A percentile compares a stretch with the other conserved stretches of the same genome.
These are phyloP conservation scores for Lepus oiostolus DNA, from an alignment of 2,797 vertebrate species.

Conservation along the genomic window DNA sequence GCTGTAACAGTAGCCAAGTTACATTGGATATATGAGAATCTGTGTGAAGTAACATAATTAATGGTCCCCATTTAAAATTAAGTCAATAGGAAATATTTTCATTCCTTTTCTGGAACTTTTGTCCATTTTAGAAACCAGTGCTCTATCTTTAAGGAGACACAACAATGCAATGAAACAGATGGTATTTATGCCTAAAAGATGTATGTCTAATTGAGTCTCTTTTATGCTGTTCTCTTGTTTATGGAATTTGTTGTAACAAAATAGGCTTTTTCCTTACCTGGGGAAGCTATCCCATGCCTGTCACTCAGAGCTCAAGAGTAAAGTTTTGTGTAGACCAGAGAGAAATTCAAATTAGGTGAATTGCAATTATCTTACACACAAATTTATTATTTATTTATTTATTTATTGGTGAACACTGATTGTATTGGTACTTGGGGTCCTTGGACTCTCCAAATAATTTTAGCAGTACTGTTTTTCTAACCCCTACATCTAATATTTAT, in stretches of 20 bases:
- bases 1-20: slow-evolving; percentile 85
- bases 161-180: slow-evolving; percentile 46
- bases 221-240: slow-evolving; percentile 59
- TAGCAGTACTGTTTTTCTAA: slow-evolving; percentile 57
- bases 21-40: slow-evolving; percentile 85
- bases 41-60: slow-evolving; percentile 54
- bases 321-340: slow-evolving; percentile 45
- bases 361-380: slow-evolving; percentile 35
- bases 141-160: slow-evolving; percentile 58
- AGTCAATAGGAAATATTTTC: slow-evolving; percentile 46
- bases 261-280: slow-evolving; percentile 34
- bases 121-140: slow-evolving; percentile 41
- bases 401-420: slow-evolving; percentile 23
- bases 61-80: slow-evolving; percentile 55
- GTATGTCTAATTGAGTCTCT: slow-evolving; percentile 64
- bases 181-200: slow-evolving; percentile 66
- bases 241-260: slow-evolving; percentile 59
- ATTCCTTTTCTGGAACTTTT: slow-evolving; percentile 47
- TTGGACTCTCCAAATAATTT: slow-evolving; percentile 56
- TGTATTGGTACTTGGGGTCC: slow-evolving; percentile 60
- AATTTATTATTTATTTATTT: not conserved
- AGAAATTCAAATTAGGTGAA: slow-evolving; percentile 64
- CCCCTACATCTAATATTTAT: slow-evolving; percentile 48
- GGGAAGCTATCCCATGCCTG: slow-evolving; percentile 16
- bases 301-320: slow-evolving; percentile 30